Conservation (phyloP, 1,140 invertebrate genomes). For the Pygmarrhopalites habei region DNA sequence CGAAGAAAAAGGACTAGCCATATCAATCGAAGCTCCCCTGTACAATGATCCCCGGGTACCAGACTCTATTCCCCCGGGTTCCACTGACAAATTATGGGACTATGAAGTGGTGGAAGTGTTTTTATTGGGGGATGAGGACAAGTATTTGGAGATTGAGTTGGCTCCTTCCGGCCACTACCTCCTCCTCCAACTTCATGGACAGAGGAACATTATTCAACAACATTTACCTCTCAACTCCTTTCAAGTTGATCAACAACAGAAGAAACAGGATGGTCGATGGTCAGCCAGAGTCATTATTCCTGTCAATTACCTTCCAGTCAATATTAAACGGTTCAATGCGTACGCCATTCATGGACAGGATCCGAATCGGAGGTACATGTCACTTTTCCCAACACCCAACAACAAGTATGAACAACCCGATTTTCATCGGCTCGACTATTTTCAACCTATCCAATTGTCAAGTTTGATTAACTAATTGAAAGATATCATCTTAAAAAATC, state of each 20-base stretch:
- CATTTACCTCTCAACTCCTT: constrained; percentile 15
- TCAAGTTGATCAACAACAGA: not conserved
- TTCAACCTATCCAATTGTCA: constrained; percentile 20
- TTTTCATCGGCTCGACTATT: constrained; percentile 42
- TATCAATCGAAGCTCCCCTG: constrained; percentile 28
- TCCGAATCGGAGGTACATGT: constrained; percentile 46
- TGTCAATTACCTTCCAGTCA: constrained; percentile 44
- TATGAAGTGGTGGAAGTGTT: constrained; percentile 41
- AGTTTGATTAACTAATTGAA: too few species aligned
- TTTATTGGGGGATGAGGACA: constrained; percentile 43
- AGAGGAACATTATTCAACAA: constrained; percentile 33
- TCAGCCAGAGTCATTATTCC: constrained; percentile 45
- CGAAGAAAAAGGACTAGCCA: not conserved
- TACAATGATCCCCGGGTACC: constrained; percentile 31
- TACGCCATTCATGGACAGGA: constrained; percentile 52
- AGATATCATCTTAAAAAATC: not conserved
- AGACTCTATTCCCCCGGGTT: constrained; percentile 1
- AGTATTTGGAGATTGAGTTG: constrained; percentile 51
- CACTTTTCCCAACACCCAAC: constrained; percentile 47
- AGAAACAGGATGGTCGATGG: constrained; percentile 40
- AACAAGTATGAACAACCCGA: constrained; percentile 46
- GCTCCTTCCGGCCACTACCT: constrained; percentile 48
- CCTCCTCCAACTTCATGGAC: constrained; percentile 45
- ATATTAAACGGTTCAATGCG: constrained; percentile 51
- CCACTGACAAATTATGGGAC: constrained; percentile 24